phyloP scores from a whole-genome alignment of 2,113 vertebrate genomes.

The Aramus guarauna region DNA sequence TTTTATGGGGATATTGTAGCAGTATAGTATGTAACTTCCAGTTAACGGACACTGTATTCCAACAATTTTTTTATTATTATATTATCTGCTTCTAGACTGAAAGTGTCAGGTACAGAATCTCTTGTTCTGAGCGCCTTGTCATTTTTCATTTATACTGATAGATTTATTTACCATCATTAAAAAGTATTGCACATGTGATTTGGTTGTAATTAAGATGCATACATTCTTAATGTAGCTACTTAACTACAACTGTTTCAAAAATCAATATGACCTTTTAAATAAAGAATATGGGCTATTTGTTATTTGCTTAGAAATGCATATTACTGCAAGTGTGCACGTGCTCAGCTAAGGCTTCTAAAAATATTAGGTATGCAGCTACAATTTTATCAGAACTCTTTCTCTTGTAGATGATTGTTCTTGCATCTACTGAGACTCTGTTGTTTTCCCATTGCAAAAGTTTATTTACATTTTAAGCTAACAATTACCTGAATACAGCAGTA shows the following conservation, averaged over 20 bases:
- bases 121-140: neutral
- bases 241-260: constrained; percentile 23
- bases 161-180: constrained; percentile 37
- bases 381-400: neutral
- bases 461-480: neutral
- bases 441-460: neutral
- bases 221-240: constrained; percentile 38
- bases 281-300: constrained; percentile 20
- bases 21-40: neutral
- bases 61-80: neutral
- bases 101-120: neutral
- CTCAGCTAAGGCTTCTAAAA: neutral
- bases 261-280: constrained; percentile 57
- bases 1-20: neutral
- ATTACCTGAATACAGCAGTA: neutral
- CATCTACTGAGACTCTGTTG: neutral
- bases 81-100: neutral
- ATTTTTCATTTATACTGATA: constrained; percentile 42
- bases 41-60: neutral
- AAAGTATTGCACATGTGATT: neutral
- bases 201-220: constrained; percentile 56
- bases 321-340: neutral
- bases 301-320: neutral
- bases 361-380: neutral
- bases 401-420: neutral